A percentile compares a stretch with the other conserved stretches of the same genome.
phyloP scores from a whole-genome alignment of 2,888 invertebrate genomes.

The Stratiomys singularior region DNA sequence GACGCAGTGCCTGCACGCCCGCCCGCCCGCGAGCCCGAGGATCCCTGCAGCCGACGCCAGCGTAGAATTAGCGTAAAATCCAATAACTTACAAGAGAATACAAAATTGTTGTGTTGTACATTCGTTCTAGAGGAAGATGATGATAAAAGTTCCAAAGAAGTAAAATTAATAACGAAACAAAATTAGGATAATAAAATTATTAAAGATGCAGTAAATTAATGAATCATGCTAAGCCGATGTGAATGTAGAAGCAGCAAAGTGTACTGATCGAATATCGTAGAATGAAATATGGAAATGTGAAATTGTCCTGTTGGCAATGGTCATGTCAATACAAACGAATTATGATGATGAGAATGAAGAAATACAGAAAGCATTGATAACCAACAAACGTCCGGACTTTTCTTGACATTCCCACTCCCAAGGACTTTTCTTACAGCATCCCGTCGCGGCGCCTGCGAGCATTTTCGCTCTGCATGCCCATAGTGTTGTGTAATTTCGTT shows the following conservation, averaged over 20 bases:
- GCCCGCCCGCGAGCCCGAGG: not conserved
- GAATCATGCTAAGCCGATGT: constrained; percentile 6
- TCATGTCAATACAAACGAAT: constrained; percentile 23
- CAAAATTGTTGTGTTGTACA: constrained; percentile 42
- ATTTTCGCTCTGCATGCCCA: no score
- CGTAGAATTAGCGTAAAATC: not conserved
- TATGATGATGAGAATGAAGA: constrained; percentile 13
- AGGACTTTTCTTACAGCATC: not conserved
- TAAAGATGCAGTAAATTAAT: constrained; percentile 43
- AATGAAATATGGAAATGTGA: not conserved
- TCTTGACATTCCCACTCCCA: not conserved
- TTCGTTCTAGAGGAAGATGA: constrained; percentile 43
- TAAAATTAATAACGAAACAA: constrained; percentile 30
- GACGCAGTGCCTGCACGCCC: not conserved
- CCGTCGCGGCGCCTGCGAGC: not conserved
- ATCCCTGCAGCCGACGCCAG: not conserved
- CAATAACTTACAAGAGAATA: not conserved
- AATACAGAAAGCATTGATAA: constrained; percentile 45
- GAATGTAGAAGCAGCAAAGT: constrained; percentile 9
- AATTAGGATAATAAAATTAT: constrained; percentile 38
- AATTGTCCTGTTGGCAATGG: constrained; percentile 9
- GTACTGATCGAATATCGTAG: constrained; percentile 27
- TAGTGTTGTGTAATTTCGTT: no score
- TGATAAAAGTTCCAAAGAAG: constrained; percentile 46
- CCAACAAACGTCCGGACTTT: constrained; percentile 20